phyloP scores from a whole-genome alignment of 2,888 invertebrate genomes.

The Dolichopus griseipennis region DNA sequence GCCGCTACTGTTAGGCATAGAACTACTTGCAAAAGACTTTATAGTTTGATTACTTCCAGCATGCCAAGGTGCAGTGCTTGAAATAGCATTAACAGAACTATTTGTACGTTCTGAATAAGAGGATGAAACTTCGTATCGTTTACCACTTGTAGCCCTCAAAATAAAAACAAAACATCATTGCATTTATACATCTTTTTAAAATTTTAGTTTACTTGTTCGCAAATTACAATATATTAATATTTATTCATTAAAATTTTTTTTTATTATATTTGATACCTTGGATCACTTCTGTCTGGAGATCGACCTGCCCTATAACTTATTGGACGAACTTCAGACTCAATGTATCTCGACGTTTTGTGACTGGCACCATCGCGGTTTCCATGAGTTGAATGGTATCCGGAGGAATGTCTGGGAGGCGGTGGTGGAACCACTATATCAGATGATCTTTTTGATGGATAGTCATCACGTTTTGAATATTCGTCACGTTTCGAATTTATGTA shows the following conservation, averaged over 20 bases:
- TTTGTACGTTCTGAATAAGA: conserved; percentile 26
- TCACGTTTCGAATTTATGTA: conserved; percentile 35
- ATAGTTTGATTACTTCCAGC: conserved; percentile 31
- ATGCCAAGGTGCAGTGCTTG: conserved; percentile 26
- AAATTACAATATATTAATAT: too few species aligned
- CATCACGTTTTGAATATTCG: conserved; percentile 31
- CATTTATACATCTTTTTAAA: too few species aligned
- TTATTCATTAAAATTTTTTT: neutral
- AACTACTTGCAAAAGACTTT: conserved; percentile 39
- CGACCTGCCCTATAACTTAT: conserved; percentile 19
- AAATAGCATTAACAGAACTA: conserved; percentile 24
- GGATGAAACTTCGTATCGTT: conserved; percentile 37
- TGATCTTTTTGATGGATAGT: conserved; percentile 16
- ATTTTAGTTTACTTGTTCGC: too few species aligned
- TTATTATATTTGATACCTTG: neutral
- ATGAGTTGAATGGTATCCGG: conserved; percentile 21
- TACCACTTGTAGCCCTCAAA: conserved; percentile 22
- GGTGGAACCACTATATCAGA: neutral
- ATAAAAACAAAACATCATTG: neutral
- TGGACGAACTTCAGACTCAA: conserved; percentile 17
- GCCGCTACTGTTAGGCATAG: conserved; percentile 31
- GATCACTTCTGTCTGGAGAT: conserved; percentile 11
- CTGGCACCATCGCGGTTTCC: conserved; percentile 26
- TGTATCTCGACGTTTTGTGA: conserved; percentile 16
- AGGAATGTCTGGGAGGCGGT: neutral